Conservation (phyloP, 2,888 invertebrate species). For the Dimorphilus gyrociliatus region DNA sequence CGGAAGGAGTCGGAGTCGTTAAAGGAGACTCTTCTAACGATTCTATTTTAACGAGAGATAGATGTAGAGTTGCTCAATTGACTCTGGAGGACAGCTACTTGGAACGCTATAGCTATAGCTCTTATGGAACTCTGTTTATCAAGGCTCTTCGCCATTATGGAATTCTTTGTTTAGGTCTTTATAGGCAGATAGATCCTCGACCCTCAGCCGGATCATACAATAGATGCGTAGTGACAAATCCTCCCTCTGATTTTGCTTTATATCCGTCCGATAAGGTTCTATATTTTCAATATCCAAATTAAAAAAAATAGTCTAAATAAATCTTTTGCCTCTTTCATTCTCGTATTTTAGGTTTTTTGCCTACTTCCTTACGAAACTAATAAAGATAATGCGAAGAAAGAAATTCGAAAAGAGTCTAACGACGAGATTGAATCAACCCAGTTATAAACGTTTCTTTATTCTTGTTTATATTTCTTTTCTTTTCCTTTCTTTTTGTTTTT, state of each 20-base stretch:
- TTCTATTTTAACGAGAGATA: slow-evolving; percentile 54
- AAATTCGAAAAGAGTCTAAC: no score
- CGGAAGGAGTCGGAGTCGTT: slow-evolving; percentile 12
- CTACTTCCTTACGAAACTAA: no score
- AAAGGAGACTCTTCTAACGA: slow-evolving; percentile 5
- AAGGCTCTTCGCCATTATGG: slow-evolving; percentile 9
- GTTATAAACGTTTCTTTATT: no score
- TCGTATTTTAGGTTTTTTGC: no score
- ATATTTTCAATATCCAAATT: no score
- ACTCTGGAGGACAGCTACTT: slow-evolving; percentile 71
- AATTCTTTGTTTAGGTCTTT: slow-evolving; percentile 13
- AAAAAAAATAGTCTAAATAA: no score
- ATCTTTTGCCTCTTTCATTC: no score
- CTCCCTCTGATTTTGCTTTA: slow-evolving; percentile 86
- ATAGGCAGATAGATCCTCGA: slow-evolving; percentile 8
- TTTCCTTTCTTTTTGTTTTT: no score
- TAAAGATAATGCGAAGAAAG: no score
- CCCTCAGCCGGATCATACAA: slow-evolving; percentile 53
- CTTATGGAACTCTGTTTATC: slow-evolving; percentile 42
- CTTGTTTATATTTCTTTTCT: no score
- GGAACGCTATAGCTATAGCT: slow-evolving; percentile 1
- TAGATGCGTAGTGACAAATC: slow-evolving; percentile 94
- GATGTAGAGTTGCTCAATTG: slow-evolving; percentile 89
- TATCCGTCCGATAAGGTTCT: slow-evolving; percentile 77
- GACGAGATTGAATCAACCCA: no score